Evolutionary conservation across 23 tunicate genomes (phyloP), one percentile per base, ranked within the genome.

Genomic region (Ciona savignyi): DNA sequence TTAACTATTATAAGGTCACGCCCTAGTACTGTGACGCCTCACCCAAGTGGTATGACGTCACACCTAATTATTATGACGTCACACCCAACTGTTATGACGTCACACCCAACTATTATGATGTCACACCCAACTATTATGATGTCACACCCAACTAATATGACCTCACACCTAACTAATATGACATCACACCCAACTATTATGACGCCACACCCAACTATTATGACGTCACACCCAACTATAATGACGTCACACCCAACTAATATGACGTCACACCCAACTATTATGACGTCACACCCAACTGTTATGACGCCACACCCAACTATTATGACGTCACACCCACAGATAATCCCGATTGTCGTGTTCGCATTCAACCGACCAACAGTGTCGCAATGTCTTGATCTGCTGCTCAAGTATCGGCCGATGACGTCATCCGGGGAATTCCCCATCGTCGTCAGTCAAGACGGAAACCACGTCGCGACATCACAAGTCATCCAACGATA

Each of bases 391-490:
- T 90, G 90, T 51, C 68, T 90, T 64, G 90, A 90, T 71, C 34
- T 73, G 32, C 32, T 90, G 19, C 27, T 90, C 22, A 74, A 85
- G 25, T 63, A 78, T 28, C 35, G 75, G 20, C 51, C 26, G 0
- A 1, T 3, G 3, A 29, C 9, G 15, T 63, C 49, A 27, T 22
- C 0, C 0, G 75, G 35, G 2, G 23, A 81, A 19, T 82, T 86
- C 82, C 98, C 98, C 4, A 62, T 93, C 25, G 71, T 93, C 35
- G 95, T 93, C 1, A 86, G 95, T 67, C 98, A 88, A 70, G 98
- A 93, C 74, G 93, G 98, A 21, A 68, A 86, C 63, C 84, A 93
- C 67, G 21, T 32, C 30, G 95, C 71, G 34, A 93, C 98, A 0
- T 35, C 75, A 19, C 34, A 78, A 22, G 89, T 73, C 20, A 75